Evolutionary conservation across 2,888 invertebrate genomes (phyloP).

Genomic region (Synanthedon myopaeformis): DNA sequence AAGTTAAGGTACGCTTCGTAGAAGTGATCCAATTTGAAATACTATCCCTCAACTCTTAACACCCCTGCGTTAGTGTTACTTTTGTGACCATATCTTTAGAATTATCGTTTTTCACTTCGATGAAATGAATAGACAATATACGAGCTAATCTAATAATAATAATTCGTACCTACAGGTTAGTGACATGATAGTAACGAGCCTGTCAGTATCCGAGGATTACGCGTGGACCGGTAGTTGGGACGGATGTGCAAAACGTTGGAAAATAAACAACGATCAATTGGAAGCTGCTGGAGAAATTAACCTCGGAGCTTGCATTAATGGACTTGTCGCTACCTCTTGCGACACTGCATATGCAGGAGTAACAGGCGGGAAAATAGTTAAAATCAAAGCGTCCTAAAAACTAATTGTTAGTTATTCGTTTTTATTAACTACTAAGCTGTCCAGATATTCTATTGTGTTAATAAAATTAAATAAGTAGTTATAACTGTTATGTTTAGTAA

Average conservation of each 20-base stretch:
- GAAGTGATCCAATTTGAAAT: too few species aligned
- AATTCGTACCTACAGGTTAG: conserved; percentile 32
- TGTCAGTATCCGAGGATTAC: conserved; percentile 45
- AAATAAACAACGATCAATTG: conserved; percentile 35
- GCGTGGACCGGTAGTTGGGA: conserved; percentile 72
- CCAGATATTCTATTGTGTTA: too few species aligned
- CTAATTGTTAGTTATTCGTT: background rate
- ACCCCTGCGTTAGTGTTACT: too few species aligned
- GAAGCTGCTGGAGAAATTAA: conserved; percentile 41
- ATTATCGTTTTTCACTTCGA: too few species aligned
- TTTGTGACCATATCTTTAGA: too few species aligned
- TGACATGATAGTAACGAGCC: conserved; percentile 61
- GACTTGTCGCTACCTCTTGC: conserved; percentile 24
- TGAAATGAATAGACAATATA: too few species aligned
- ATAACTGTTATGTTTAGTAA: too few species aligned
- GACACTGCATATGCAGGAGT: conserved; percentile 33
- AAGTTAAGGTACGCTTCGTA: conserved; percentile 51
- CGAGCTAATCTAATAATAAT: too few species aligned
- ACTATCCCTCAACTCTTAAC: too few species aligned
- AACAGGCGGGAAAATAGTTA: conserved; percentile 35
- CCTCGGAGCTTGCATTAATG: conserved; percentile 47
- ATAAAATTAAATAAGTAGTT: too few species aligned
- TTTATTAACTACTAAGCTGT: too few species aligned
- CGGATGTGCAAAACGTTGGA: conserved; percentile 59
- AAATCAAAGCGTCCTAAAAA: conserved; percentile 15